phyloP scores from a whole-genome alignment of 2,797 vertebrate genomes.

The Lophius americanus region DNA sequence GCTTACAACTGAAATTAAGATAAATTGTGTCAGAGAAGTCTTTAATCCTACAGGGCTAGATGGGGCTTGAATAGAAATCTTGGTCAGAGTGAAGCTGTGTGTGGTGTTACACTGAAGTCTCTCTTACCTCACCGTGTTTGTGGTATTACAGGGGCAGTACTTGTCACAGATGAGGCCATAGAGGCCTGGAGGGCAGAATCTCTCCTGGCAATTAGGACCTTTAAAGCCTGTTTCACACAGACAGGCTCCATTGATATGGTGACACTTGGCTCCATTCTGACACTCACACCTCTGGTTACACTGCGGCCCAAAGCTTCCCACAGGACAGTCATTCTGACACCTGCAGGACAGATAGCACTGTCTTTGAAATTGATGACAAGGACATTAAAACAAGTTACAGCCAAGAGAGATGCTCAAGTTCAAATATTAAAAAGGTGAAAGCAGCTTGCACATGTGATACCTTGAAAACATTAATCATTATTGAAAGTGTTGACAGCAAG shows the following conservation, averaged over 20 bases:
- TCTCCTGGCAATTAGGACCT: constrained; percentile 92
- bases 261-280: constrained; percentile 94
- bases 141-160: constrained; percentile 90
- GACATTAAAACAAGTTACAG: neutral
- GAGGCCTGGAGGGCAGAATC: constrained; percentile 92
- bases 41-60: constrained; percentile 39
- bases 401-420: neutral
- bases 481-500: neutral
- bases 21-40: constrained; percentile 48
- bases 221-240: constrained; percentile 95
- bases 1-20: constrained; percentile 54
- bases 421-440: constrained; percentile 2
- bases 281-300: constrained; percentile 92
- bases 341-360: constrained; percentile 71
- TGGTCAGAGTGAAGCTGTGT: constrained; percentile 32
- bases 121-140: constrained; percentile 91
- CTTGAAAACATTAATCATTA: neutral
- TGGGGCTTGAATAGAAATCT: constrained; percentile 28
- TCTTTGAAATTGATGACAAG: constrained; percentile 29
- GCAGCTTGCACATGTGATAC: neutral
- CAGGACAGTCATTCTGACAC: constrained; percentile 97
- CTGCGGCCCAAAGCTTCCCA: constrained; percentile 92
- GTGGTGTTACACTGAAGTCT: constrained; percentile 30
- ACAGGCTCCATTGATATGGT: constrained; percentile 92
- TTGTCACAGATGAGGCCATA: constrained; percentile 94